These are phyloP conservation scores for Drosophila eugracilis DNA, from an alignment of 1,140 invertebrate species.

Conservation along the genomic window DNA sequence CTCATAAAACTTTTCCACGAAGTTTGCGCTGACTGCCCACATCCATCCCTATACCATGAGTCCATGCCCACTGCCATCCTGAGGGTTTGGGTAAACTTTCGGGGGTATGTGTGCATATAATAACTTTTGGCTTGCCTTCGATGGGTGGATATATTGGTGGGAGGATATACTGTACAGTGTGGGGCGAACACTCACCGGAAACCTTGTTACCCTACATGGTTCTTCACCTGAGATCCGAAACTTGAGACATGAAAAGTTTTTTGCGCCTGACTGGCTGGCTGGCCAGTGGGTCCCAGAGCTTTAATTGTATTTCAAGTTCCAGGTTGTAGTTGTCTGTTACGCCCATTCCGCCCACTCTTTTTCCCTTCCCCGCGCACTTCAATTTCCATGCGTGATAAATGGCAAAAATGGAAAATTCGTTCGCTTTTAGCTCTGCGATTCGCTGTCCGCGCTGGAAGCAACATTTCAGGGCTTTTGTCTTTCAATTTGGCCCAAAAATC, in stretches of 20 bases:
- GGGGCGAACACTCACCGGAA: slow-evolving; percentile 12
- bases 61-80: background rate
- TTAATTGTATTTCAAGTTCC: slow-evolving; percentile 76
- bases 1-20: slow-evolving; percentile 70
- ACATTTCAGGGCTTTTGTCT: slow-evolving; percentile 57
- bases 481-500: slow-evolving; percentile 56
- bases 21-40: slow-evolving; percentile 57
- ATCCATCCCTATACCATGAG: background rate
- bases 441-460: slow-evolving; percentile 31
- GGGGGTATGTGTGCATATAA: slow-evolving; percentile 24
- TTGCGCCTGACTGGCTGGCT: slow-evolving; percentile 11
- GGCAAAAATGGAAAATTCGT: slow-evolving; percentile 39
- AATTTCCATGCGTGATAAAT: slow-evolving; percentile 65
- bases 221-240: slow-evolving; percentile 39
- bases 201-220: slow-evolving; percentile 27
- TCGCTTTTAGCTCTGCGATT: slow-evolving; percentile 16
- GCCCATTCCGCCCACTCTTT: slow-evolving; percentile 1
- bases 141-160: slow-evolving; percentile 2
- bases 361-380: slow-evolving; percentile 3
- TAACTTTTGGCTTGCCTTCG: slow-evolving; percentile 40
- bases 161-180: background rate
- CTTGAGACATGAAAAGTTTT: slow-evolving; percentile 61
- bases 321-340: slow-evolving; percentile 12
- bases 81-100: slow-evolving; percentile 9
- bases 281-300: slow-evolving; percentile 61